Percentiles rank a stretch among this genome's conserved stretches.
Conservation (phyloP, 2,888 invertebrate genomes). For the Stenichneumon culpator region DNA sequence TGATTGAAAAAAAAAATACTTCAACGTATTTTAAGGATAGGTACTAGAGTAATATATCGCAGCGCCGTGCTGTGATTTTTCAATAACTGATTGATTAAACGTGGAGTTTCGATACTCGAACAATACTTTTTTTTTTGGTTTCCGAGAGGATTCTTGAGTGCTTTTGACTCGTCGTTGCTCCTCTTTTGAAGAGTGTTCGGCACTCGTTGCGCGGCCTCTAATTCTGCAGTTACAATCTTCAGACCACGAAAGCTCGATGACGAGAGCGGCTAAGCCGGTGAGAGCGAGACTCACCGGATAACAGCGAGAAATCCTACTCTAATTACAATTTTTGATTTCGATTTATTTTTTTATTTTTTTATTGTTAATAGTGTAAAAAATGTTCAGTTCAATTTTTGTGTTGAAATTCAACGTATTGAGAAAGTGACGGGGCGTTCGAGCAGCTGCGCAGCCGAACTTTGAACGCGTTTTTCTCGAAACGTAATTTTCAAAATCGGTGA, state of each 20-base stretch:
- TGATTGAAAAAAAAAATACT: slow-evolving; percentile 2
- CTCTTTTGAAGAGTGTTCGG: background rate
- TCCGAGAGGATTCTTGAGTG: background rate
- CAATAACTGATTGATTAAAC: no score
- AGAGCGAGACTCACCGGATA: slow-evolving; percentile 24
- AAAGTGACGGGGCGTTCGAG: background rate
- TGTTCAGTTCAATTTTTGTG: no score
- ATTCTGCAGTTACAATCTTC: slow-evolving; percentile 15
- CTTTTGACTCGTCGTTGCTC: background rate
- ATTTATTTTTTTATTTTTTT: no score
- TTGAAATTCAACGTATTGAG: no score
- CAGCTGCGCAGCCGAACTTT: slow-evolving; percentile 10
- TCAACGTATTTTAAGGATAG: no score
- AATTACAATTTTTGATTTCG: slow-evolving; percentile 48
- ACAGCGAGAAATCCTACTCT: slow-evolving; percentile 41
- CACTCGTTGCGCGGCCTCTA: background rate
- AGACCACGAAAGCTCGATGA: slow-evolving; percentile 38
- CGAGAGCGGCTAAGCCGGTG: background rate
- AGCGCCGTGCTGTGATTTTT: no score
- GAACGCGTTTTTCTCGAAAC: no score
- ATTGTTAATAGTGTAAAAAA: no score
- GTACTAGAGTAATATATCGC: no score
- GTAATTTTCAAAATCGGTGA: no score
- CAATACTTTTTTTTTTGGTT: background rate
- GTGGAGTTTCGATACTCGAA: background rate